A percentile compares a stretch with the other conserved stretches of the same genome.
phyloP scores from a whole-genome alignment of 2,888 invertebrate genomes.

The Leptinotarsa haldemani region DNA sequence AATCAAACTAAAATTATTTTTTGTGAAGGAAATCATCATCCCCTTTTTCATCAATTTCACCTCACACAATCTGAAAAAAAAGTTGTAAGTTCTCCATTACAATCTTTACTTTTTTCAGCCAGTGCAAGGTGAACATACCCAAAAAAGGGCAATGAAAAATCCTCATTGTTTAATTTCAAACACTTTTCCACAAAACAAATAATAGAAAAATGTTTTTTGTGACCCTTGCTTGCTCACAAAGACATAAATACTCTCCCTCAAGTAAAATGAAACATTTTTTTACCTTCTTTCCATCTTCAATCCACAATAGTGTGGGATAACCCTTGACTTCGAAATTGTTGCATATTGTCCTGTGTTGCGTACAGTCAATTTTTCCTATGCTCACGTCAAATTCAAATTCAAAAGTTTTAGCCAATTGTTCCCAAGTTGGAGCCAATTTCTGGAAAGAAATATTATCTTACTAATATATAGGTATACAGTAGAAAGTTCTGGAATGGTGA shows the following conservation, averaged over 20 bases:
- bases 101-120: no score
- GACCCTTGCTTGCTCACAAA: background rate
- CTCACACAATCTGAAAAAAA: no score
- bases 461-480: background rate
- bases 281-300: constrained; percentile 88
- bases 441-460: constrained; percentile 58
- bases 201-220: background rate
- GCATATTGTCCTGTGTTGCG: constrained; percentile 80
- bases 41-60: no score
- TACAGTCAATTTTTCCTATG: constrained; percentile 89
- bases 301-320: constrained; percentile 89
- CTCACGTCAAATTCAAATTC: constrained; percentile 75
- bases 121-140: no score
- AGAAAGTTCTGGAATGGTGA: background rate
- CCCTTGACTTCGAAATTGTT: constrained; percentile 85
- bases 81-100: no score
- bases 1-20: no score
- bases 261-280: constrained; percentile 2
- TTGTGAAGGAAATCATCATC: no score
- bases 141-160: no score
- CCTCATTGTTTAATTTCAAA: no score
- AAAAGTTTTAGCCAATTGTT: constrained; percentile 79
- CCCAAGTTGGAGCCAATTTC: constrained; percentile 87
- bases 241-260: background rate
- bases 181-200: no score